Conservation (phyloP, 2,888 invertebrate species). For the Caenorhabditis wallacei region DNA sequence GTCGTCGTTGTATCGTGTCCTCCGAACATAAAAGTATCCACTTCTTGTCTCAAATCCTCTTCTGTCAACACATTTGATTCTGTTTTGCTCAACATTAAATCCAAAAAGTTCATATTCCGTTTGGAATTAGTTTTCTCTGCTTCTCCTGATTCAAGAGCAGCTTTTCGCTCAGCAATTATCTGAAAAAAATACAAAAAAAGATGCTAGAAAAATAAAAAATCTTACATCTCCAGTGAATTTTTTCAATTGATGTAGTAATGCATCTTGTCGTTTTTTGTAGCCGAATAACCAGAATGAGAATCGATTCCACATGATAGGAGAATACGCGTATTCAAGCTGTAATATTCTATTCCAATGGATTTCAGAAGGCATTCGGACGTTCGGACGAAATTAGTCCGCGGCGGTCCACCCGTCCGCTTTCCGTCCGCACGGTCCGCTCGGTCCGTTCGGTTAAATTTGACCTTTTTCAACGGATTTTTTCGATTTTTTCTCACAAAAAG, state of each 20-base stretch:
- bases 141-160: constrained; percentile 16
- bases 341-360: too few species aligned
- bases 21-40: constrained; percentile 85
- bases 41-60: constrained; percentile 66
- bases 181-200: background rate
- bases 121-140: constrained; percentile 10
- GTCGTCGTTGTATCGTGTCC: constrained; percentile 69
- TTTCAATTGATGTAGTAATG: background rate
- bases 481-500: too few species aligned
- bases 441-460: too few species aligned
- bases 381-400: too few species aligned
- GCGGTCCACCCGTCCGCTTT: too few species aligned
- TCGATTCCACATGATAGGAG: constrained; percentile 3
- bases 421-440: too few species aligned
- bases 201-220: background rate
- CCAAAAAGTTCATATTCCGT: constrained; percentile 22
- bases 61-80: background rate
- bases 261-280: constrained; percentile 5
- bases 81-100: constrained; percentile 14
- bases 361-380: too few species aligned
- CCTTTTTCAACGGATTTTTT: too few species aligned
- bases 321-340: constrained; percentile 9
- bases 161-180: constrained; percentile 75
- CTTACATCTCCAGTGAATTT: constrained; percentile 23
- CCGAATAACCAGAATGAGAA: constrained; percentile 14